A percentile compares a stretch with the other conserved stretches of the same genome.
These are phyloP conservation scores for Colistium nudipinnis DNA, from an alignment of 2,113 vertebrate species.

Conservation along the genomic window DNA sequence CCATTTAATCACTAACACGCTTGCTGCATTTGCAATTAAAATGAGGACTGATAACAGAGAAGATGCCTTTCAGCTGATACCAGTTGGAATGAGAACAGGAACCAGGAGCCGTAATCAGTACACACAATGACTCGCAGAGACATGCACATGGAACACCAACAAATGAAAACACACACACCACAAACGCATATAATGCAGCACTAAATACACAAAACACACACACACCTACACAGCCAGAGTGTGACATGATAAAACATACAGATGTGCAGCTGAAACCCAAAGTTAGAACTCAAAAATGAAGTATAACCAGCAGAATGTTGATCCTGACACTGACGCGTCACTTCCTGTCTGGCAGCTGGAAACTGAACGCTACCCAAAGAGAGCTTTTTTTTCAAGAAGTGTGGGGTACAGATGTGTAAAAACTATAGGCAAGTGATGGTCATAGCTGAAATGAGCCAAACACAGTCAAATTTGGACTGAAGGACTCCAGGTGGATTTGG, in stretches of 20 bases:
- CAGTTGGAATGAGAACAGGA: constrained; percentile 81
- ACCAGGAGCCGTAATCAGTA: constrained; percentile 76
- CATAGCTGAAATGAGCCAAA: background rate
- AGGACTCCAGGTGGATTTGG: too few species aligned
- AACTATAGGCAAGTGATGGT: background rate
- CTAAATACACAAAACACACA: constrained; percentile 11
- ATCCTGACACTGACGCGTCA: constrained; percentile 35
- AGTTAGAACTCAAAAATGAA: constrained; percentile 44
- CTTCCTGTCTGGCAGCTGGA: constrained; percentile 43
- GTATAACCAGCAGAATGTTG: constrained; percentile 42
- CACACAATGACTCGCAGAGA: constrained; percentile 69
- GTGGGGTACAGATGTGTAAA: background rate
- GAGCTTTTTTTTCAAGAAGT: background rate
- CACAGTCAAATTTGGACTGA: too few species aligned
- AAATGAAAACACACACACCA: constrained; percentile 45
- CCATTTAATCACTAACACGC: constrained; percentile 86
- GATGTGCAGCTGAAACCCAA: constrained; percentile 47
- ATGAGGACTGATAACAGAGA: constrained; percentile 83
- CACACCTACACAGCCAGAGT: constrained; percentile 23
- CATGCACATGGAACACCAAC: constrained; percentile 58
- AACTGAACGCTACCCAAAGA: constrained; percentile 12
- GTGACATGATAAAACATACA: constrained; percentile 41
- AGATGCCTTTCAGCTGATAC: constrained; percentile 86
- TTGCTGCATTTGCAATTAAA: constrained; percentile 86
- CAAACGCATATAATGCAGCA: constrained; percentile 40